Base-by-base conservation (phyloP, 30 jellyfish, hydroid and myxozoan genomes). In the Phacellophora camtschatica region DNA sequence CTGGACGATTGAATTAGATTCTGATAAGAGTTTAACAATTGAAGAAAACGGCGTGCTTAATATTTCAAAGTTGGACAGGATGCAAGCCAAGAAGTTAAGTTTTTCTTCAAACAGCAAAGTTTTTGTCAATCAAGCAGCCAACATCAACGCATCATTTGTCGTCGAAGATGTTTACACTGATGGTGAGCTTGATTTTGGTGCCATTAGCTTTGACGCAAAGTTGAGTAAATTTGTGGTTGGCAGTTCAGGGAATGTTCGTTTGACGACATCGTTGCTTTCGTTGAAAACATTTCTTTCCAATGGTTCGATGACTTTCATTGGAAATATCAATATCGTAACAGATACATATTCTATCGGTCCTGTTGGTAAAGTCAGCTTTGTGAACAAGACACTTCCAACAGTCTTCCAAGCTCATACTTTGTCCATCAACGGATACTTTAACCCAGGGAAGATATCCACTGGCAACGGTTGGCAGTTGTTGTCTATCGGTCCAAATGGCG, bases 381-480 rank as follows among this genome's bases (percentile, higher is more conserved):
- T 43, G 16, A 76, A 76, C 43, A 46, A 79, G 18, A 76, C 30
- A 35, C 8, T 39, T 2, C 56, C 67, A 18, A 39, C 64, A 0
- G 68, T 54, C 28, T 80, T 76, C 19, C 78, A 56, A 29, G 80
- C 54, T 7, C 88, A 76, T 42, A 76, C 88, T 4, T 31, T 79
- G 46, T 50, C 28, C 3, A 30, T 79, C 20, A 63, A 79, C 56
- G 90, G 90, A 18, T 27, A 16, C 5, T 66, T 79, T 33, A 31
- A 79, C 75, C 83, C 90, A 0, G 83, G 82, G 9, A 54, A 50
- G 27, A 31, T 66, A 45, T 64, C 83, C 25, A 63, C 83, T 25
- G 83, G 74, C 27, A 64, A 54, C 20, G 90, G 90, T 34, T 79
- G 90, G 83, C 83, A 79, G 22, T 46, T 51, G 34, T 28, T 79